These are phyloP conservation scores for Pipra filicauda DNA, from an alignment of 2,113 vertebrate species.

Conservation along the genomic window DNA sequence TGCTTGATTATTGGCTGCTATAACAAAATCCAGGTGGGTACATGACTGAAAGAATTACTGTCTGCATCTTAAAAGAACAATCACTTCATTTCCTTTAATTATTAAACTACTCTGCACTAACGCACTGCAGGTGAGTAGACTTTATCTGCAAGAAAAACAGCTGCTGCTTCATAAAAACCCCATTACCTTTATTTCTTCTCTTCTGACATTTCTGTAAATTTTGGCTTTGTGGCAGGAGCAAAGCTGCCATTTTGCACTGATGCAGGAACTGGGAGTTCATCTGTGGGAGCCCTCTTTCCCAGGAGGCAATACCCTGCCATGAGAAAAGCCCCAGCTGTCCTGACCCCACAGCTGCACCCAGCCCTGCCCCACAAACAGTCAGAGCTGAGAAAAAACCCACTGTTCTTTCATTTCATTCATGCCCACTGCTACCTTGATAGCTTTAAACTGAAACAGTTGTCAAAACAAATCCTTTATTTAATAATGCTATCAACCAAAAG, in stretches of 20 bases:
- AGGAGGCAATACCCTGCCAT: background rate
- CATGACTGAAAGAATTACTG: background rate
- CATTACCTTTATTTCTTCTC: background rate
- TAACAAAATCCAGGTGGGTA: background rate
- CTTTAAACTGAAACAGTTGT: background rate
- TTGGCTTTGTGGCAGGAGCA: background rate
- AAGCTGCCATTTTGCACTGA: background rate
- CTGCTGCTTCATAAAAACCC: background rate
- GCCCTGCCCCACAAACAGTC: background rate
- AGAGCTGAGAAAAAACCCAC: background rate
- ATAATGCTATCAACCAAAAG: background rate
- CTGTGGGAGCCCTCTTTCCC: background rate
- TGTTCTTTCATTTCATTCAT: fast-evolving
- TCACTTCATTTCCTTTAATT: conserved; percentile 4
- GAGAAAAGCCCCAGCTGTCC: background rate
- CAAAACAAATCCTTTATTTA: conserved; percentile 26
- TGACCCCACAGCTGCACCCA: background rate
- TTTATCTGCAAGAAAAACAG: background rate
- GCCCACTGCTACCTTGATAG: background rate
- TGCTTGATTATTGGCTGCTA: background rate
- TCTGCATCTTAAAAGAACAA: background rate
- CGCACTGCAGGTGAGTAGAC: background rate
- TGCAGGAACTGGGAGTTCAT: background rate
- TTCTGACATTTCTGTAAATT: background rate
- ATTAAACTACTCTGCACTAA: background rate